phyloP scores from a whole-genome alignment of 2,113 vertebrate species.

The Neolamprologus modestus region DNA sequence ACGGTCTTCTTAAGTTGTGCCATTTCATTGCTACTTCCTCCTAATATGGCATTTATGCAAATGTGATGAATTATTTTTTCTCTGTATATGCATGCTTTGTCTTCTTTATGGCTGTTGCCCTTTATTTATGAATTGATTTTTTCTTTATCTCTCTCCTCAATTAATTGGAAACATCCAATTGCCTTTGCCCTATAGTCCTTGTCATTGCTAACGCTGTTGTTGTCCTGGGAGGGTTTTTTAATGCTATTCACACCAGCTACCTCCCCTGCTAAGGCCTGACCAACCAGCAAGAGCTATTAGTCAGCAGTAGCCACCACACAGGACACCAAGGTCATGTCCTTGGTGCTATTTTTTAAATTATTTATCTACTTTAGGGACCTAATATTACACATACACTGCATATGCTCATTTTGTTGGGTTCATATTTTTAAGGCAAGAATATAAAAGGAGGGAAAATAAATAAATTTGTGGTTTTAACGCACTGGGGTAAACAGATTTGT shows the following conservation, averaged over 20 bases:
- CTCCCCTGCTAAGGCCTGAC: background rate
- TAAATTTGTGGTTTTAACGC: background rate
- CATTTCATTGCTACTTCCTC: conserved; percentile 1
- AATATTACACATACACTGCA: background rate
- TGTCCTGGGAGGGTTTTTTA: background rate
- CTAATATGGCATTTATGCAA: conserved; percentile 39
- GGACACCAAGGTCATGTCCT: background rate
- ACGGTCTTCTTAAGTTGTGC: conserved; percentile 7
- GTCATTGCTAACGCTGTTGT: background rate
- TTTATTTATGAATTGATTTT: background rate
- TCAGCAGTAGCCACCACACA: background rate
- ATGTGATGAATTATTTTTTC: conserved; percentile 9
- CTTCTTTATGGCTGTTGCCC: background rate
- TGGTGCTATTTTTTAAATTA: background rate
- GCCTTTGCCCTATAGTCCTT: background rate
- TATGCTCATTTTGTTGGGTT: background rate
- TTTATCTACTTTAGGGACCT: background rate
- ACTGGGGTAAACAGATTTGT: background rate
- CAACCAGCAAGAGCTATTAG: background rate
- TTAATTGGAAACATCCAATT: background rate
- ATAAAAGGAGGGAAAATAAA: background rate
- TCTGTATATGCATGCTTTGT: background rate
- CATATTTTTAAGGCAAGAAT: background rate
- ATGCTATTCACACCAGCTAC: background rate
- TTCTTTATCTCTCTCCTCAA: background rate